Base-by-base conservation (phyloP, 2,113 vertebrate genomes). In the Macquaria ambigua region DNA sequence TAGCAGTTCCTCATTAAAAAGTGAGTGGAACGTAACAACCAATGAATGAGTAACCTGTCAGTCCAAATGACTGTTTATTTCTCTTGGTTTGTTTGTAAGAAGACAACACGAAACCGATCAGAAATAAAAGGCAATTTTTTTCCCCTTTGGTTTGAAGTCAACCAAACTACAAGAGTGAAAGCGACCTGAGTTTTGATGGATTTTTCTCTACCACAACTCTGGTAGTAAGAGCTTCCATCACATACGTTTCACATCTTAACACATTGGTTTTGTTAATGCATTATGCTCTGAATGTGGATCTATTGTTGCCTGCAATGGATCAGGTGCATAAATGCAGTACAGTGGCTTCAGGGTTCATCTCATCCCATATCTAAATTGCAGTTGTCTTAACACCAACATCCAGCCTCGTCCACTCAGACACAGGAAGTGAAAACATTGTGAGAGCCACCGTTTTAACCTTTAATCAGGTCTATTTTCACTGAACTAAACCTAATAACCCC, bases 291-390 rank as follows among this genome's bases (percentile, higher is more conserved):
- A 73, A 7, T 37, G 67, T 53, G n/a, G 59, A 59, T 70, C 4
- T 46, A 0, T 4, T 0, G 12, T 52, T 12, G 14, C 20, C 15
- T 48, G 25, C 1, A 1, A 53, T 37, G 61, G n/a, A 50, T 61
- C 41, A 41, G 0, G 23, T 70, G 64, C n/a, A 55, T 53, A 0
- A 3, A 63, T 8, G 20, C 20, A 7, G 37, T 0, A 23, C 20
- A 10, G 61, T 50, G 14, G 34, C 43, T 25, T 68, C 25, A 10
- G 25, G 10, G 18, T 21, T 46, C 23, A 23, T 3, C 11, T 48
- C 25, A 46, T 23, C 15, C 18, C 18, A 52, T 6, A 11, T 31
- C 64, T 37, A 15, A 52, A 31, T 7, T 7, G 28, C 41, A 70
- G 55, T 6, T 18, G 12, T 39, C 56, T 43, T 15, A 43, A 72